Evolutionary conservation across 2,797 vertebrate species (phyloP), one percentile per base, ranked within the genome.

Genomic region (Amazona ochrocephala): DNA sequence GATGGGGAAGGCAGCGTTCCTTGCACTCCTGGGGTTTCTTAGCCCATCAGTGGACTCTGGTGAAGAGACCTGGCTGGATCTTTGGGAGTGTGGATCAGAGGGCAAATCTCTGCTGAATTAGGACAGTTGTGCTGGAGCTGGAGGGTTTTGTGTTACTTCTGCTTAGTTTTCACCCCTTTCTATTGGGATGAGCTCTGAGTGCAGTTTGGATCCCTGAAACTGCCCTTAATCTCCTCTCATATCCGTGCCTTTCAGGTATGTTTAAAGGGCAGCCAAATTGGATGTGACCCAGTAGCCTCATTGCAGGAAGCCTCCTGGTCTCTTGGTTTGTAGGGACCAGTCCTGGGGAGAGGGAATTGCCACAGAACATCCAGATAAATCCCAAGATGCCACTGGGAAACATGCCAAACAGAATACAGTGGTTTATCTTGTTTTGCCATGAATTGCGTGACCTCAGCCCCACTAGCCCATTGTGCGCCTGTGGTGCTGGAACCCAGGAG

Each of bases 381-480:
- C 29, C 42, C 58, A 51, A 79, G 41, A 22, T 50, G 21, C 32
- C 62, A 54, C 81, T 77, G 45, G 92, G 81, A 89, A 78, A 79
- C 0, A 5, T 48, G 61, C 75, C 92, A 79, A 42, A 8, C 18
- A 56, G 45, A 60, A 82, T 30, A 27, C 64, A 51, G 32, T 18
- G 20, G 2, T 73, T 66, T n/a, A 67, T 64, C 68, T 66, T 21
- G 5, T 87, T 80, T 77, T 18, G 58, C 45, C 32, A 19, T 26
- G 16, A 41, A 4, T 37, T 50, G 14, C 3, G 4, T 45, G 62
- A 72, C 48, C 53, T 45, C 74, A 73, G 10, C 41, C 48, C 61
- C 3, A 0, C 37, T n/a, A 45, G 34, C 9, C 10, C 17, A 22
- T 9, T 5, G 19, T 27, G 56, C 68, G n/a, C 0, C 0, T 11